These are phyloP conservation scores for Proterorhinus semilunaris DNA, from an alignment of 2,113 vertebrate genomes.

Conservation along the genomic window DNA sequence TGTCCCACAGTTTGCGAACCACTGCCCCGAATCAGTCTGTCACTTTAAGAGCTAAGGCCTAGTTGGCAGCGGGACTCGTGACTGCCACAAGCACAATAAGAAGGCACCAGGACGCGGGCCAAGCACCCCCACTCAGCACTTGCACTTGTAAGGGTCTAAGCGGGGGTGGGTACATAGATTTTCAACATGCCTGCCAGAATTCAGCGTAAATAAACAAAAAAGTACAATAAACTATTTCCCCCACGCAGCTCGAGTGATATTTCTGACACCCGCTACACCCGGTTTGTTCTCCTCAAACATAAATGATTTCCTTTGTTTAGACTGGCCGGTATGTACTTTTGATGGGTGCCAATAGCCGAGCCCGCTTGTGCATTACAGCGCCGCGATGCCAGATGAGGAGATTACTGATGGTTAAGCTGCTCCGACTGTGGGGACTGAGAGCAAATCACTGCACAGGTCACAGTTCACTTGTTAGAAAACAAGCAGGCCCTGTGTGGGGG, in stretches of 20 bases:
- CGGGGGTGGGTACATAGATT: conserved; percentile 52
- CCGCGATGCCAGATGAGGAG: conserved; percentile 56
- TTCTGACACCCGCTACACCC: conserved; percentile 58
- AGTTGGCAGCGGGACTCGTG: conserved; percentile 49
- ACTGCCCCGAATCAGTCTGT: conserved; percentile 1
- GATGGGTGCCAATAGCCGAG: conserved; percentile 41
- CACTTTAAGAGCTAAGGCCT: conserved; percentile 59
- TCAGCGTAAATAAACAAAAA: conserved; percentile 63
- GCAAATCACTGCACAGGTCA: conserved; percentile 59
- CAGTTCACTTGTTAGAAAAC: conserved; percentile 59
- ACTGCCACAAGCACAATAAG: conserved; percentile 61
- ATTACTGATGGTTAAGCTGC: conserved; percentile 60
- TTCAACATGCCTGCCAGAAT: conserved; percentile 52
- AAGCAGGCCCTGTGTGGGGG: conserved; percentile 33
- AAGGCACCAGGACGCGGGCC: conserved; percentile 56
- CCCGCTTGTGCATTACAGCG: conserved; percentile 44
- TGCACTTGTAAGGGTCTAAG: conserved; percentile 40
- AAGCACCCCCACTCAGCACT: conserved; percentile 54
- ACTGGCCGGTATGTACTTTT: conserved; percentile 47
- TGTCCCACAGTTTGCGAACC: background rate
- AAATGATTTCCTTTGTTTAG: conserved; percentile 57
- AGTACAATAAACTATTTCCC: conserved; percentile 49
- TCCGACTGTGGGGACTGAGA: conserved; percentile 37
- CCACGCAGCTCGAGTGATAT: conserved; percentile 35
- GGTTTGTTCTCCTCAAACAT: conserved; percentile 36